These are phyloP conservation scores for Phenganax stokvisi DNA, from an alignment of 92 coral and sea anemone species.

Conservation along the genomic window DNA sequence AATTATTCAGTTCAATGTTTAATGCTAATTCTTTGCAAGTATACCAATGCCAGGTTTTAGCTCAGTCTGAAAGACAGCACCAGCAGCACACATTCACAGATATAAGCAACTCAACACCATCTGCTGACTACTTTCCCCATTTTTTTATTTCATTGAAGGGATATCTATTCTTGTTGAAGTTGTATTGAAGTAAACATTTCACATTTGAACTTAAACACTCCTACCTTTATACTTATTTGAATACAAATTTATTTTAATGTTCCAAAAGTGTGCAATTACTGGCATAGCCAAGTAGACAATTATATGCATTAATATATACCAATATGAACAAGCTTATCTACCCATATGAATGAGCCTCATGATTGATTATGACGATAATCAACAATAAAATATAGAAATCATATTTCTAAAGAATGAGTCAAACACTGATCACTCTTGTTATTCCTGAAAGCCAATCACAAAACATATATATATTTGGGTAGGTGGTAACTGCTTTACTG, in stretches of 20 bases:
- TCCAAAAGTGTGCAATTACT: too few species aligned
- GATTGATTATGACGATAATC: too few species aligned
- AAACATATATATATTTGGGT: background rate
- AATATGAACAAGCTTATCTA: too few species aligned
- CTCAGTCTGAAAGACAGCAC: background rate
- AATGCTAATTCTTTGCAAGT: conserved; percentile 2
- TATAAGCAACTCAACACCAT: conserved; percentile 22
- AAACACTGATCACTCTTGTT: too few species aligned
- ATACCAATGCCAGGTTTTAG: background rate
- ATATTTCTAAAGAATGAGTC: too few species aligned
- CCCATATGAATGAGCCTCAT: too few species aligned
- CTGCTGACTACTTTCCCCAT: conserved; percentile 10
- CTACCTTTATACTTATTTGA: background rate
- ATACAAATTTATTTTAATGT: too few species aligned
- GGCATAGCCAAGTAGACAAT: too few species aligned
- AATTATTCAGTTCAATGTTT: conserved; percentile 21
- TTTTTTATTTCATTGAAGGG: background rate
- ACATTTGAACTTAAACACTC: background rate
- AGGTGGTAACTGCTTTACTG: background rate
- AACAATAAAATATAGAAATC: too few species aligned
- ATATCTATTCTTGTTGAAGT: background rate
- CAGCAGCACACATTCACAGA: conserved; percentile 24
- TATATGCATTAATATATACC: too few species aligned
- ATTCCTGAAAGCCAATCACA: too few species aligned
- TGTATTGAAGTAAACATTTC: background rate